Conservation (phyloP, 1,140 invertebrate genomes). For the Oncopodura yosiiana region DNA sequence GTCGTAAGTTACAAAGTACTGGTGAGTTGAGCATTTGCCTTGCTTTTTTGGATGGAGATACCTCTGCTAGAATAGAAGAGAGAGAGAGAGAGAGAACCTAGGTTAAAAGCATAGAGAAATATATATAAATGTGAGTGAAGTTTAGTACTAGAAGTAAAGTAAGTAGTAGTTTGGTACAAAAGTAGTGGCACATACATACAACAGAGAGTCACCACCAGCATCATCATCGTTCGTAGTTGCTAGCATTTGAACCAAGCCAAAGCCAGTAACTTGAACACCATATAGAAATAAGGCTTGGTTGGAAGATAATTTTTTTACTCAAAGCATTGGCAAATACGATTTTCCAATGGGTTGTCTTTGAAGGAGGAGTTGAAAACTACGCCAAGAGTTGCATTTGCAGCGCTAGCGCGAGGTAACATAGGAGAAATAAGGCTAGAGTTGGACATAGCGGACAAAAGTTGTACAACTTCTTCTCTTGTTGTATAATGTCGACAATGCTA, state of each 20-base stretch:
- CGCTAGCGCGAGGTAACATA: constrained; percentile 5
- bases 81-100: too few relatives aligned
- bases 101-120: not conserved
- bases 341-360: constrained; percentile 24
- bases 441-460: constrained; percentile 3
- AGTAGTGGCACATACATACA: not conserved
- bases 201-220: not conserved
- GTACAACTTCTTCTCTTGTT: not conserved
- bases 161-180: not conserved
- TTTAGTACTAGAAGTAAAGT: not conserved
- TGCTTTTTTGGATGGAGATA: too few relatives aligned
- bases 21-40: too few relatives aligned
- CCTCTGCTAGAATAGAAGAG: too few relatives aligned
- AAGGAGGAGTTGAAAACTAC: constrained; percentile 20
- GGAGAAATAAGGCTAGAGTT: constrained; percentile 2
- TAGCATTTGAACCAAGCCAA: not conserved
- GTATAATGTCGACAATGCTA: constrained; percentile 6
- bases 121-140: not conserved
- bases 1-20: too few relatives aligned
- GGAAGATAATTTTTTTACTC: too few relatives aligned
- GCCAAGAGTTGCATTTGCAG: too few relatives aligned
- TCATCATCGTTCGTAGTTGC: not conserved
- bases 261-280: too few relatives aligned
- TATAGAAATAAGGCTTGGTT: too few relatives aligned
- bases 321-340: constrained; percentile 24